Percentiles rank a stretch among this genome's conserved stretches.
phyloP scores from a whole-genome alignment of 2,797 vertebrate genomes.

The Acipenser transmontanus region DNA sequence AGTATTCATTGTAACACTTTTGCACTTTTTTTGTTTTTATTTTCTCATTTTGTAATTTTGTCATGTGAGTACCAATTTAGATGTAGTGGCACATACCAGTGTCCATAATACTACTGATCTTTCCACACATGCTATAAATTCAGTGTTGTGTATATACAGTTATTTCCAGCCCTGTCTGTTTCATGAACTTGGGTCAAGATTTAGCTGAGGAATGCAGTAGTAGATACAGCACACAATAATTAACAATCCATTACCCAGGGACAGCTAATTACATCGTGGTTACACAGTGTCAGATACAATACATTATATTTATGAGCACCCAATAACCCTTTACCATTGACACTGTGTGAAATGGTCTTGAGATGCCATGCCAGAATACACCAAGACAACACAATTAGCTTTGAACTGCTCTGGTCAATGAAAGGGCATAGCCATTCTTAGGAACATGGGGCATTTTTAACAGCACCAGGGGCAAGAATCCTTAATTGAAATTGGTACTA shows the following conservation, averaged over 20 bases:
- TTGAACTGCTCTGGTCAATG: background rate
- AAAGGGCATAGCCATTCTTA: background rate
- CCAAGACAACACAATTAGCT: background rate
- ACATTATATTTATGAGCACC: conserved; percentile 3
- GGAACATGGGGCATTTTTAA: background rate
- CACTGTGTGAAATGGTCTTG: background rate
- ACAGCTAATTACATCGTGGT: conserved; percentile 3
- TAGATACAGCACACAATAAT: background rate
- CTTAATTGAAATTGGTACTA: background rate
- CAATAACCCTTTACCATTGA: conserved; percentile 1
- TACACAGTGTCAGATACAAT: conserved; percentile 1
- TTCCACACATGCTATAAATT: too few species aligned
- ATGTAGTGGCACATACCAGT: too few species aligned
- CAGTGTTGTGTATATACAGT: too few species aligned
- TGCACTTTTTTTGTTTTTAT: too few species aligned
- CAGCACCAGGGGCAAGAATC: too few species aligned
- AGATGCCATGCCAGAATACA: background rate
- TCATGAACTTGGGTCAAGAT: background rate
- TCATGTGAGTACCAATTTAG: too few species aligned
- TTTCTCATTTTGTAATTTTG: too few species aligned
- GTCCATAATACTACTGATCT: too few species aligned
- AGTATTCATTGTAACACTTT: too few species aligned
- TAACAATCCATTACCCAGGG: conserved; percentile 2
- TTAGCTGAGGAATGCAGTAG: conserved; percentile 3
- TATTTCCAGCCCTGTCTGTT: background rate